Evolutionary conservation across 2,888 invertebrate species (phyloP).

Genomic region (Hyppa rectilinea): DNA sequence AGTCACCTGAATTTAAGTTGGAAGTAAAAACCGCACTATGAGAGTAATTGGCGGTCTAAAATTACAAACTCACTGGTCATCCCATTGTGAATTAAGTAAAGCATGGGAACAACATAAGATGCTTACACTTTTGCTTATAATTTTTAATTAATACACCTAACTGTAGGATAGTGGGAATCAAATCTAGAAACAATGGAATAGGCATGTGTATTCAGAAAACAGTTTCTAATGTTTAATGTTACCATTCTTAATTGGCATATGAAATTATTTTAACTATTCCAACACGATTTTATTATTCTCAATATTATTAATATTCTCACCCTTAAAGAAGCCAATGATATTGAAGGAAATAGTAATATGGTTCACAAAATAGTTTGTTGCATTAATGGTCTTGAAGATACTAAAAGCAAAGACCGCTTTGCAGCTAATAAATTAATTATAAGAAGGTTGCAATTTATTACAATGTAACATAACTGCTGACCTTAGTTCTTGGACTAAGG

Average conservation of each 20-base stretch:
- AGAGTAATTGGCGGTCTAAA: conserved; percentile 65
- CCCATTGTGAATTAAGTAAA: conserved; percentile 82
- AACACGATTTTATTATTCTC: conserved; percentile 16
- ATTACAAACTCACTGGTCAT: conserved; percentile 79
- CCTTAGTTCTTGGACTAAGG: conserved; percentile 56
- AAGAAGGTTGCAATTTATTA: conserved; percentile 52
- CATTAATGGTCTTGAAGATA: conserved; percentile 58
- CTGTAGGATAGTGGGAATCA: conserved; percentile 86
- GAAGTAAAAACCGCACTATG: conserved; percentile 48
- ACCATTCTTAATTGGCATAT: conserved; percentile 67
- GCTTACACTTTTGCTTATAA: conserved; percentile 83
- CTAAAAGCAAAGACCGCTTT: conserved; percentile 52
- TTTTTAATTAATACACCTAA: conserved; percentile 85
- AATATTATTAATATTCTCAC: conserved; percentile 14
- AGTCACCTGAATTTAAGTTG: conserved; percentile 38
- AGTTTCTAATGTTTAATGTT: conserved; percentile 79
- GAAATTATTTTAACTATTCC: conserved; percentile 47
- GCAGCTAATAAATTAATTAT: conserved; percentile 66
- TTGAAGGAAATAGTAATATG: conserved; percentile 13
- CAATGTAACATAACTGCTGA: conserved; percentile 61
- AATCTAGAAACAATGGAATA: conserved; percentile 80
- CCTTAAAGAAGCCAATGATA: not conserved
- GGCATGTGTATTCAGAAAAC: conserved; percentile 78
- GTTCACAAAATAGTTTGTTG: conserved; percentile 56
- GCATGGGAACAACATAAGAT: conserved; percentile 80